Base-by-base conservation (phyloP, 2,113 vertebrate genomes). In the Poeciliopsis turrubarensis region DNA sequence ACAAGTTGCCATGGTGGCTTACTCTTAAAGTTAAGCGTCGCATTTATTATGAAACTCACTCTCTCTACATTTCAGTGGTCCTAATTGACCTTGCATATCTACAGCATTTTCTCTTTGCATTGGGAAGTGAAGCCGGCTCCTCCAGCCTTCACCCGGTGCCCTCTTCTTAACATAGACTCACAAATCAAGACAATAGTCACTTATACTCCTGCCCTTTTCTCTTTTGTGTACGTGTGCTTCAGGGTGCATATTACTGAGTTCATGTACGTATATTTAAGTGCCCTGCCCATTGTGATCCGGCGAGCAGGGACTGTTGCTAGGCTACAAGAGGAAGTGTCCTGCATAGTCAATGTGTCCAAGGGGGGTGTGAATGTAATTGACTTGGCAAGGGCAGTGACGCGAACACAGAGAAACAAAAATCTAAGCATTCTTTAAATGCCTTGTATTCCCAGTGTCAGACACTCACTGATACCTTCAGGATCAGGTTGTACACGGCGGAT, bases 241-340 rank as follows among this genome's bases (percentile, higher is more conserved):
- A 60, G 37, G 2, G 60, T 47, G 57, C 9, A 29, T 14, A 39
- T 47, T 32, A 32, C 11, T 0, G 31, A 65, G 51, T 62, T 22
- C 75, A 32, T 13, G 4, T 65, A 39, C 73, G 34, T 34, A 70
- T 63, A 39, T 80, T 83, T 81, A 76, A 83, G 84, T 83, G 57
- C 80, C 27, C 11, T 80, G 67, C 44, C 44, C 44, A 47, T 47
- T 90, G 81, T 86, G 77, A 76, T 68, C 60, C 27, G 77, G 65
- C 67, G 77, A 70, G 74, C 82, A 75, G 74, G 79, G 85, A 75
- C 86, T 82, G 91, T 92, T 93, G 92, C 92, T 91, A 90, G 86
- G 90, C 77, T 90, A 91, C 92, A 5, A 79, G 81, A 89, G 90
- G 86, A 93, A 93, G 87, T 91, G 90, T 91, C 91, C 89, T 89